Evolutionary conservation across 2,797 vertebrate genomes (phyloP).

Genomic region (Gadopsis bispinosus): DNA sequence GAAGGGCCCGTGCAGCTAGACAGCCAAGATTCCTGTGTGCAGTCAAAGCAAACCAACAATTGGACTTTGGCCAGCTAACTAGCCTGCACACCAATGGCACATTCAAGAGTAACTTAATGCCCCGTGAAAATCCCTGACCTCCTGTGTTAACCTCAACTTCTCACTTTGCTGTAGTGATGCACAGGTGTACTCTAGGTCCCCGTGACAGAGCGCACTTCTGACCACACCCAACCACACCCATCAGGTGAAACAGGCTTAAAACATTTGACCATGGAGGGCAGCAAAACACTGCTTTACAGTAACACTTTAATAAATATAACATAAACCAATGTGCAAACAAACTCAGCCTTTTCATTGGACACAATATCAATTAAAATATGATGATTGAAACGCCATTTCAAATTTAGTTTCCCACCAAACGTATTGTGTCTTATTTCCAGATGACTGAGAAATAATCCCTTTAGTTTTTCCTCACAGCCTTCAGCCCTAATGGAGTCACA

Average conservation of each 20-base stretch:
- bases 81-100: neutral
- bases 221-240: too few species aligned
- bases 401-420: slow-evolving; percentile 5
- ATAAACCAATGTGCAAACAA: neutral
- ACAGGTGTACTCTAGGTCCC: too few species aligned
- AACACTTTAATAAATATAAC: neutral
- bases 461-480: neutral
- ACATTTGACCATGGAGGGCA: neutral
- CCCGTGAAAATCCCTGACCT: too few species aligned
- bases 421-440: slow-evolving; percentile 9
- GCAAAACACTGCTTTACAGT: neutral
- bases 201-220: too few species aligned
- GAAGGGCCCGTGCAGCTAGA: too few species aligned
- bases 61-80: too few species aligned
- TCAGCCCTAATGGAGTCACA: slow-evolving; percentile 30
- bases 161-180: too few species aligned
- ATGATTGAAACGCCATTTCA: slow-evolving; percentile 2
- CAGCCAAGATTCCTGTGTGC: neutral
- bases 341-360: neutral
- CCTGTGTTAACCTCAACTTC: too few species aligned
- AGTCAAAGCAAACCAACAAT: neutral
- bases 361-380: neutral
- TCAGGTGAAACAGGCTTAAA: neutral
- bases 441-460: slow-evolving; percentile 25
- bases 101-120: too few species aligned